These are phyloP conservation scores for Colletes gigas DNA, from an alignment of 1,140 invertebrate genomes.

Conservation along the genomic window DNA sequence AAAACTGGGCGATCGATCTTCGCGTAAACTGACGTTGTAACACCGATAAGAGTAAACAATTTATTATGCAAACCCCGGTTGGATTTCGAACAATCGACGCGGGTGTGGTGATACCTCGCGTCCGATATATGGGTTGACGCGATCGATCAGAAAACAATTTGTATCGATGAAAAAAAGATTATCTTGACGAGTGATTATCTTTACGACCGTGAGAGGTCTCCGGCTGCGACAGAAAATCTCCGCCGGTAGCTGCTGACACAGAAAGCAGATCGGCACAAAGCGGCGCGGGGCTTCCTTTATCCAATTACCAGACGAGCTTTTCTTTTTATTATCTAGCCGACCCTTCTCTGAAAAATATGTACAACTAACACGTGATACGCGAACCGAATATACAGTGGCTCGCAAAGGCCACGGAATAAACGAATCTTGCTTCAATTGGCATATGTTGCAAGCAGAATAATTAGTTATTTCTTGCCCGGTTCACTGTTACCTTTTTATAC, in stretches of 20 bases:
- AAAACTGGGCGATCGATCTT: constrained; percentile 10
- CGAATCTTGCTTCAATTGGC: neutral
- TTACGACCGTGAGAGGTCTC: constrained; percentile 38
- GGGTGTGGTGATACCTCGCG: neutral
- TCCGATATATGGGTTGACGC: neutral
- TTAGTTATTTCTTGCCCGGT: no score
- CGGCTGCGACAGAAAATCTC: constrained; percentile 33
- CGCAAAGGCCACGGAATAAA: no score
- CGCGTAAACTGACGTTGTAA: neutral
- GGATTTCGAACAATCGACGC: neutral
- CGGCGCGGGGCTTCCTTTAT: constrained; percentile 71
- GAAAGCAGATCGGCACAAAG: constrained; percentile 62
- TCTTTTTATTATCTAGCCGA: constrained; percentile 50
- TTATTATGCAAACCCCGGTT: constrained; percentile 27
- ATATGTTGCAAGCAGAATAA: neutral
- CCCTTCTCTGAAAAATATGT: constrained; percentile 39
- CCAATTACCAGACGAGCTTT: constrained; percentile 73
- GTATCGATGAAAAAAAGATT: constrained; percentile 35
- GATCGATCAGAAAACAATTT: constrained; percentile 36
- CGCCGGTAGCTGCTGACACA: constrained; percentile 63
- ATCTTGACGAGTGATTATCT: constrained; percentile 19
- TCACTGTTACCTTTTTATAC: neutral
- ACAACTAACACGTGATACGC: constrained; percentile 22
- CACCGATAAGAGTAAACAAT: neutral
- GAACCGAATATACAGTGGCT: neutral